Evolutionary conservation across 2,888 invertebrate species (phyloP).

Genomic region (Sialis lutaria): DNA sequence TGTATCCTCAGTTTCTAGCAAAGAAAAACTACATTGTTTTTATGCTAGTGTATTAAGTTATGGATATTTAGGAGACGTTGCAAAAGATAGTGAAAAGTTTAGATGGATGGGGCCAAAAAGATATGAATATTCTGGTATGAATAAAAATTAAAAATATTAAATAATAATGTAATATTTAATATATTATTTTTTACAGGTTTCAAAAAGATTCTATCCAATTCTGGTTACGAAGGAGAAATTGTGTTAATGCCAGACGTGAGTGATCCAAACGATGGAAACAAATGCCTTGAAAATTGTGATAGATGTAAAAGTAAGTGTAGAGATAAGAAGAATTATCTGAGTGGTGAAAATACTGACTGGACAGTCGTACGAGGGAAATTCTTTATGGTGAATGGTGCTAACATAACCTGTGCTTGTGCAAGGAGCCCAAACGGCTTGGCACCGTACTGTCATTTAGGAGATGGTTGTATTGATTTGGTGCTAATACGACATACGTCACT

Average conservation of each 20-base stretch:
- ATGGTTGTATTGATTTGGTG: slow-evolving; percentile 62
- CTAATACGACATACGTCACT: slow-evolving; percentile 54
- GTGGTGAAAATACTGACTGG: slow-evolving; percentile 23
- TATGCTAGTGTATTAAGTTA: slow-evolving; percentile 67
- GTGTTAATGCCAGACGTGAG: slow-evolving; percentile 30
- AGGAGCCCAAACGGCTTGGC: slow-evolving; percentile 61
- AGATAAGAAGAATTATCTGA: slow-evolving; percentile 8
- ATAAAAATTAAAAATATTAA: not conserved
- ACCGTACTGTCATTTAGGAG: slow-evolving; percentile 60
- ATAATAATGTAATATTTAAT: not conserved
- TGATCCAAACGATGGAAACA: slow-evolving; percentile 24
- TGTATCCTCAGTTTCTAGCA: slow-evolving; percentile 52
- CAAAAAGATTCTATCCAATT: slow-evolving; percentile 33
- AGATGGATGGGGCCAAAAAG: slow-evolving; percentile 76
- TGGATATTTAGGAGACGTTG: slow-evolving; percentile 71
- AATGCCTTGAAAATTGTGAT: slow-evolving; percentile 32
- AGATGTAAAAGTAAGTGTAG: slow-evolving; percentile 19
- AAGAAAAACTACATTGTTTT: slow-evolving; percentile 38
- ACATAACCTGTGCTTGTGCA: slow-evolving; percentile 58
- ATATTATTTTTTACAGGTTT: slow-evolving; percentile 26
- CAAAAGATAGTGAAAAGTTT: slow-evolving; percentile 60
- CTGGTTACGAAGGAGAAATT: slow-evolving; percentile 39
- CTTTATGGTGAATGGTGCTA: slow-evolving; percentile 60
- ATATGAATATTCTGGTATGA: slow-evolving; percentile 57
- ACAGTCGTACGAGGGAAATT: slow-evolving; percentile 50